phyloP scores from a whole-genome alignment of 2,888 invertebrate genomes.

The Lomographa bimaculata region DNA sequence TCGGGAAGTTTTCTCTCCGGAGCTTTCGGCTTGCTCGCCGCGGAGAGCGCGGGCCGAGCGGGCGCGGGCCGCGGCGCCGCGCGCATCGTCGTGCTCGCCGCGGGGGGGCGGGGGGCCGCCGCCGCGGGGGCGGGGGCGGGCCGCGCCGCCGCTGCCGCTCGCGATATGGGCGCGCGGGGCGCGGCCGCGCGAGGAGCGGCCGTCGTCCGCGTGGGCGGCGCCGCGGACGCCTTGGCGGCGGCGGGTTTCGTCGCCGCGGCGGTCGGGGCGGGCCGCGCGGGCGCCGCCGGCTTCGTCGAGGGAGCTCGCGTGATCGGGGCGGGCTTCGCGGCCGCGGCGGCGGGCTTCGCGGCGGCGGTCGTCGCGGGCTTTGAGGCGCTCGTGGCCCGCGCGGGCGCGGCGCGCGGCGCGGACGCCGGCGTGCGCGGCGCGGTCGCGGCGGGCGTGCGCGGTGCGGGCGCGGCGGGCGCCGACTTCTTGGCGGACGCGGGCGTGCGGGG shows the following conservation, averaged over 20 bases:
- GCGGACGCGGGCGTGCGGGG: too few relatives aligned
- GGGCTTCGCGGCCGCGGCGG: constrained; percentile 30
- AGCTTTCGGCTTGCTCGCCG: constrained; percentile 5
- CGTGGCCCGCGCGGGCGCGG: constrained; percentile 42
- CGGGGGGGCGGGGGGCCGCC: constrained; percentile 26
- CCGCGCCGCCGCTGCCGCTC: constrained; percentile 6
- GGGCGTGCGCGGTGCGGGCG: constrained; percentile 49
- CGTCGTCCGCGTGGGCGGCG: constrained; percentile 3
- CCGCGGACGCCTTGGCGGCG: constrained; percentile 20
- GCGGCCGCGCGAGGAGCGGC: constrained; percentile 4
- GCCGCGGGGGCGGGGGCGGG: constrained; percentile 11
- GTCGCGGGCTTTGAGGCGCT: constrained; percentile 29
- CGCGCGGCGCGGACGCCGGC: constrained; percentile 32
- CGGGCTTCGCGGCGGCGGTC: constrained; percentile 20
- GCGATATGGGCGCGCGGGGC: constrained; percentile 2
- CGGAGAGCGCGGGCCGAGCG: constrained; percentile 36
- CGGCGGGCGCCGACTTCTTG: constrained; percentile 30
- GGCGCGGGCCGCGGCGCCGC: constrained; percentile 32
- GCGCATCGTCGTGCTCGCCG: constrained; percentile 8
- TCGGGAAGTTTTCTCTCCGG: constrained; percentile 50
- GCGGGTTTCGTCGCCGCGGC: constrained; percentile 26
- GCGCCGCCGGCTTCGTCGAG: constrained; percentile 14
- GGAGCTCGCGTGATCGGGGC: constrained; percentile 23
- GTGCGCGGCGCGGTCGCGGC: constrained; percentile 48
- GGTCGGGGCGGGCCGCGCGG: constrained; percentile 37